These are phyloP conservation scores for Anoplius nigerrimus DNA, from an alignment of 2,888 invertebrate genomes.

Conservation along the genomic window DNA sequence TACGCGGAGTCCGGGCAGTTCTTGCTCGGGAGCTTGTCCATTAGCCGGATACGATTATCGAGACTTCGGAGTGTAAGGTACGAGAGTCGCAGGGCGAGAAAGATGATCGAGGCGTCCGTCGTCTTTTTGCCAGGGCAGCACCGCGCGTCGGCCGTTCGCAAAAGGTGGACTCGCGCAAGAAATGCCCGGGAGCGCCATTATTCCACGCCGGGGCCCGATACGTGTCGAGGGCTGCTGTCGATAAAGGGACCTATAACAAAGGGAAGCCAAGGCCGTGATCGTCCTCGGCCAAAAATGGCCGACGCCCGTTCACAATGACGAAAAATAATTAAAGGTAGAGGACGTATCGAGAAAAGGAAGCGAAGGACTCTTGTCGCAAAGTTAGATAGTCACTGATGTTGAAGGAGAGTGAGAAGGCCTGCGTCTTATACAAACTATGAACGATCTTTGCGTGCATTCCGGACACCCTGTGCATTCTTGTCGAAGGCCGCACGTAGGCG, in stretches of 20 bases:
- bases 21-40: no score
- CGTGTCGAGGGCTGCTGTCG: constrained; percentile 14
- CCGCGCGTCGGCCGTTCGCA: constrained; percentile 17
- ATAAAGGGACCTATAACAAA: constrained; percentile 46
- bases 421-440: no score
- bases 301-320: constrained; percentile 61
- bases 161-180: constrained; percentile 20
- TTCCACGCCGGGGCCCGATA: no score
- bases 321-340: constrained; percentile 67
- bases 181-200: constrained; percentile 18
- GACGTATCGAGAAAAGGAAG: constrained; percentile 54
- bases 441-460: no score
- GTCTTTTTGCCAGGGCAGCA: neutral
- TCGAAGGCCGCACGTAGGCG: no score
- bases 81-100: no score
- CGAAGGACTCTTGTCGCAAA: neutral
- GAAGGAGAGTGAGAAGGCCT: neutral
- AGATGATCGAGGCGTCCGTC: constrained; percentile 22
- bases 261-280: constrained; percentile 24
- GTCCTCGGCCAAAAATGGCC: constrained; percentile 51
- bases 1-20: no score
- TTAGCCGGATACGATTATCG: no score
- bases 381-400: neutral
- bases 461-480: no score
- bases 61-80: no score